Base-by-base conservation (phyloP, 2,888 invertebrate species). In the Salticus scenicus region DNA sequence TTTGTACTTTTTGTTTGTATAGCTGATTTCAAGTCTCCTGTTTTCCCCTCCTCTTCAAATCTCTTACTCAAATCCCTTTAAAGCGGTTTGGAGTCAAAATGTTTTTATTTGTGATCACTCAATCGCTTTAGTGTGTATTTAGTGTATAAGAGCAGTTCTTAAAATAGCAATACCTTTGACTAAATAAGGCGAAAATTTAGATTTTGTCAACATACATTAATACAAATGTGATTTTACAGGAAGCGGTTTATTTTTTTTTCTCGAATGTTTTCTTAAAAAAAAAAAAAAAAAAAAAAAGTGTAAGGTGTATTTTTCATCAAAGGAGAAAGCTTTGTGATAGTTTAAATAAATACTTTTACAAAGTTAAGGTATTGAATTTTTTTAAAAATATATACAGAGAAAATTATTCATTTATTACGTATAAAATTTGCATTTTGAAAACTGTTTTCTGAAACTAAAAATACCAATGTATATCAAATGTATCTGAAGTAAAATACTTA, bases 51-150 rank as follows among this genome's bases (percentile, higher is more conserved):
- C 57, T 57, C 57, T 24, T 24, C 57, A 57, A 57, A 57, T 57
- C 57, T 57, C 57, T 57, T 57, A 57, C 57, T 57, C 57, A 57
- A 57, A 57, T 57, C 57, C 57, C 24, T 57, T 24, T 57, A 57
- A 57, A 57, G 57, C 57, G 57, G 57, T 57, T 57, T 57, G 1
- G 57, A 57, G 57, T 57, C 57, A 57, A 57, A 57, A 57, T 57
- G 57, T 24, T 57, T 57, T 57, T 57, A 57, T 57, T 57, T 57
- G 57, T 57, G 57, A 57, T 57, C 57, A 57, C 24, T 57, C 57
- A 57, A 57, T 57, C 20, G 20, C 24, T 57, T 47, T 57, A 57
- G 24, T 57, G 17, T 24, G 57, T 57, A 17, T n/a, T 57, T 57
- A 57, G 57, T 24, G 57, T 24, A 24, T 57, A 24, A 57, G 24